Evolutionary conservation across 2,113 vertebrate genomes (phyloP).

Genomic region (Melierax canorus): DNA sequence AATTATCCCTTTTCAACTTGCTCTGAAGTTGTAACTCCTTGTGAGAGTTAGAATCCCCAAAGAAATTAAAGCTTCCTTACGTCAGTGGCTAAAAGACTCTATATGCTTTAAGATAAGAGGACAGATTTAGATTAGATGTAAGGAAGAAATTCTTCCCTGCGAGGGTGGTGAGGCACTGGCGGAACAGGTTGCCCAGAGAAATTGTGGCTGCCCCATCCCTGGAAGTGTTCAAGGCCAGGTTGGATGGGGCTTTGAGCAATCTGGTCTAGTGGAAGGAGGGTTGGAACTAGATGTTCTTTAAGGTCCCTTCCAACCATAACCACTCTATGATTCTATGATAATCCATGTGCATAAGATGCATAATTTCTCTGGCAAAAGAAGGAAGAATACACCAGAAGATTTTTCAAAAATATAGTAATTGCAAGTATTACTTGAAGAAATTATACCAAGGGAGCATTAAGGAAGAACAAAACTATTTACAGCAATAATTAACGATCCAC

Average conservation of each 20-base stretch:
- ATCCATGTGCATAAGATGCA: neutral
- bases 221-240: no score
- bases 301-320: no score
- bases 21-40: neutral
- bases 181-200: no score
- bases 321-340: no score
- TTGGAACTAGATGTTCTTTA: no score
- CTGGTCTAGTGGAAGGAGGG: no score
- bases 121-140: no score
- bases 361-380: neutral
- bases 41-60: neutral
- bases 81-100: neutral
- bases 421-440: neutral
- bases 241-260: no score
- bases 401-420: neutral
- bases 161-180: no score
- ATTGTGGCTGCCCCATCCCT: no score
- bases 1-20: neutral
- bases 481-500: neutral
- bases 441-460: neutral
- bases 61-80: neutral
- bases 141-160: no score
- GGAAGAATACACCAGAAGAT: neutral
- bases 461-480: neutral
- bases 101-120: neutral